A percentile compares a stretch with the other conserved stretches of the same genome.
These are phyloP conservation scores for Syngnathus scovelli DNA, from an alignment of 2,113 vertebrate species.

Conservation along the genomic window DNA sequence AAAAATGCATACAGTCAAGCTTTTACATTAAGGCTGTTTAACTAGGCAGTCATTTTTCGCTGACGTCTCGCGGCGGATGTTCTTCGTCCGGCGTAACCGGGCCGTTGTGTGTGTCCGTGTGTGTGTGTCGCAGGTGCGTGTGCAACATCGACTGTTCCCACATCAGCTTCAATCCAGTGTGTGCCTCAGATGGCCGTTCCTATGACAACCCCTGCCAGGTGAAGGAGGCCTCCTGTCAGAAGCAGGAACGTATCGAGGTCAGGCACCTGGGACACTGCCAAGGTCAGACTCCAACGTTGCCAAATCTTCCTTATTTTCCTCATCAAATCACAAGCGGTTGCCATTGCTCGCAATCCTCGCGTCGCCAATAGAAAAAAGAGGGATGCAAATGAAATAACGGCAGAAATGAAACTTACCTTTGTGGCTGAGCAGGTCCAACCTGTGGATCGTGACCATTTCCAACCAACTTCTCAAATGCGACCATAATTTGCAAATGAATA, in stretches of 20 bases:
- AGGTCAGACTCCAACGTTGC: conserved; percentile 73
- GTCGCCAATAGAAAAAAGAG: too few species aligned
- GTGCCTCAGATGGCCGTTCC: conserved; percentile 95
- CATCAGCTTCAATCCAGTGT: conserved; percentile 99
- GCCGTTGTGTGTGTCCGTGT: not conserved
- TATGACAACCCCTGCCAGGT: conserved; percentile 99
- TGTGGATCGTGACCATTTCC: not conserved
- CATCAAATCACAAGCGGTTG: too few species aligned
- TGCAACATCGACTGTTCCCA: conserved; percentile 99
- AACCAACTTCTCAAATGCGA: not conserved
- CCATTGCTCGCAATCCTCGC: too few species aligned
- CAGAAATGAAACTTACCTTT: too few species aligned
- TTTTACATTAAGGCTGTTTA: too few species aligned
- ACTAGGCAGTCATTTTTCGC: not conserved
- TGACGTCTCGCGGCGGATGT: not conserved
- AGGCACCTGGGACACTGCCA: conserved; percentile 98
- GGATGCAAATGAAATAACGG: too few species aligned
- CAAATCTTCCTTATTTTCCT: not conserved
- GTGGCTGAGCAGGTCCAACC: too few species aligned
- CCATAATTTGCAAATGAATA: not conserved
- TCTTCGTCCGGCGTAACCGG: too few species aligned
- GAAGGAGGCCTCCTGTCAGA: conserved; percentile 98
- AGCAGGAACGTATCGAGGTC: conserved; percentile 99
- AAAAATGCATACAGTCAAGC: too few species aligned
- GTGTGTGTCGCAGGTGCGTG: conserved; percentile 81